A percentile compares a stretch with the other conserved stretches of the same genome.
These are phyloP conservation scores for Diceros bicornis DNA, from an alignment of 2,797 vertebrate genomes.

Conservation along the genomic window DNA sequence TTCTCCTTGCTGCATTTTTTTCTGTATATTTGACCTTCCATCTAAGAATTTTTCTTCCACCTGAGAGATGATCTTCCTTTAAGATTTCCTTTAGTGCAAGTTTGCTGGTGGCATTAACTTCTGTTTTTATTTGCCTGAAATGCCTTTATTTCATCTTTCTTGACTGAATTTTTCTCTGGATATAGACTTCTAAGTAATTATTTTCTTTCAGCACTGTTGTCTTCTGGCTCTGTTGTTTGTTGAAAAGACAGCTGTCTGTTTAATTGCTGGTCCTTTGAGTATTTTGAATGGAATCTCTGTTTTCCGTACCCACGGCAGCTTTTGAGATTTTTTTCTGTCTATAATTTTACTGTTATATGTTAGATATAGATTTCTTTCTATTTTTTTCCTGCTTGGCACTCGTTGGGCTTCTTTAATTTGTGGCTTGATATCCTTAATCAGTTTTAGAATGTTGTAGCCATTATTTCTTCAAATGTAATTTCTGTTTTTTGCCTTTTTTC, in stretches of 20 bases:
- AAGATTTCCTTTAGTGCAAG: background rate
- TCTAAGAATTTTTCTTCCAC: background rate
- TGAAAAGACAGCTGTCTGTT: background rate
- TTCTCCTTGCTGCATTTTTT: background rate
- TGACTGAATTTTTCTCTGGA: background rate
- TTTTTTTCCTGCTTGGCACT: background rate
- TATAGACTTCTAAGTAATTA: background rate
- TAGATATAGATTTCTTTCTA: background rate
- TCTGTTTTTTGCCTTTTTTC: background rate
- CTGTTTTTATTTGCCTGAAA: background rate
- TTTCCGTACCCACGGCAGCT: background rate
- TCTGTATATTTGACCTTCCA: background rate
- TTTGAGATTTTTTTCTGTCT: slow-evolving; percentile 15
- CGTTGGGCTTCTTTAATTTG: background rate
- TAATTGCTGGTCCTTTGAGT: background rate
- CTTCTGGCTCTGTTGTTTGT: background rate
- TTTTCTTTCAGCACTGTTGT: background rate
- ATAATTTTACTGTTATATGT: background rate
- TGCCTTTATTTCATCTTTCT: background rate
- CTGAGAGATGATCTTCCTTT: background rate
- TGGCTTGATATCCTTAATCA: background rate
- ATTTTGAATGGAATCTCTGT: slow-evolving; percentile 12
- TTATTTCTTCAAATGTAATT: background rate
- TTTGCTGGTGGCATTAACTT: background rate
- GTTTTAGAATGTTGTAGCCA: background rate